Evolutionary conservation across 2,888 invertebrate species (phyloP), one percentile per base, ranked within the genome.

Genomic region (Furcula furcula): DNA sequence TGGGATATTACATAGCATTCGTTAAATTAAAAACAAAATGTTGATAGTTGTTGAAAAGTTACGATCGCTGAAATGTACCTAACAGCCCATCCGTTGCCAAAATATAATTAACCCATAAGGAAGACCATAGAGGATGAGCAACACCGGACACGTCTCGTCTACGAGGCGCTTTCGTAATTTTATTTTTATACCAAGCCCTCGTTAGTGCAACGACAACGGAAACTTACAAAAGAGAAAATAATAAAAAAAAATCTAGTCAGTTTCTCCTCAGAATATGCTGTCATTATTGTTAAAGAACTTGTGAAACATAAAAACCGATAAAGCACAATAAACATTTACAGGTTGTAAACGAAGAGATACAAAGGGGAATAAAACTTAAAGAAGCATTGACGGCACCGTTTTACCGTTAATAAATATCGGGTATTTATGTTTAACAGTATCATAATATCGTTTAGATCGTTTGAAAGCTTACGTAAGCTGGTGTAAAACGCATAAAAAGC

Each of bases 101-200:
- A 26, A n/a, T 4, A 20, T 14, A 30, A 26, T 18, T 33, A 32
- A 30, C 29, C 23, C 23, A 34, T 3, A 44, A 36, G 20, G 3
- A 34, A 32, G 32, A 4, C 15, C 18, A 36, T 35, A 38, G 41
- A 62, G 56, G 50, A 62, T 56, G 52, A 45, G 46, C 50, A 57
- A 68, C 60, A 58, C 56, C 51, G 63, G 66, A 68, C 62, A 30
- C 20, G 33, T 46, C 55, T 40, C 49, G 57, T 65, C 60, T 63
- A 62, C 65, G 55, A 50, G 64, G 47, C 55, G 51, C 41, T 69
- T 74, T 75, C 72, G 71, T 73, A 69, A 64, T 56, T 36, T 41
- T 50, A 45, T 50, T 63, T 65, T 65, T 30, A 60, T 65, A 66
- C 68, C 44, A 52, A 68, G 60, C 66, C 66, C 63, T 61, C 68